These are phyloP conservation scores for Nerophis lumbriciformis DNA, from an alignment of 2,113 vertebrate genomes.

Conservation along the genomic window DNA sequence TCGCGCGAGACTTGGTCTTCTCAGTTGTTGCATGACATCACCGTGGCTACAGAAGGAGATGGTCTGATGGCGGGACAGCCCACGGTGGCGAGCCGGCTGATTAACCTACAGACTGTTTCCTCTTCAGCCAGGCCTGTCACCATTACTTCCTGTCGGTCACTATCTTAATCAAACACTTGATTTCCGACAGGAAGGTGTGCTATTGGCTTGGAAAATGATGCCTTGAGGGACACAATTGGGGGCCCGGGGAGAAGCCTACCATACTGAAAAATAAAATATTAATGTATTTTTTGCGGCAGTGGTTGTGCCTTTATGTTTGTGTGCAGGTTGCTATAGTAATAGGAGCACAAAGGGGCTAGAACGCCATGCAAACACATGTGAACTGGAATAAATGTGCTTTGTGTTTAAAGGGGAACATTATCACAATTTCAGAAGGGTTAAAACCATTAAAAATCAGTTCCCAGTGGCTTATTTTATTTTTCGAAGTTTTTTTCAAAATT, in stretches of 20 bases:
- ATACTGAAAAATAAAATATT: slow-evolving; percentile 36
- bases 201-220: slow-evolving; percentile 41
- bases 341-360: slow-evolving; percentile 5
- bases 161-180: slow-evolving; percentile 77
- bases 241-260: slow-evolving; percentile 11
- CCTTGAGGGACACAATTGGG: slow-evolving; percentile 16
- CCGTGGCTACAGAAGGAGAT: slow-evolving; percentile 45
- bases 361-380: too few relatives aligned
- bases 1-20: slow-evolving; percentile 63
- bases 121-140: slow-evolving; percentile 64
- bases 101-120: slow-evolving; percentile 63
- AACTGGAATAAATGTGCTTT: too few relatives aligned
- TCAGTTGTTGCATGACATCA: slow-evolving; percentile 68
- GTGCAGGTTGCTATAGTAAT: slow-evolving; percentile 44
- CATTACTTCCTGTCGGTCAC: slow-evolving; percentile 75
- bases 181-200: slow-evolving; percentile 69
- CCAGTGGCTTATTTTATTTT: too few relatives aligned
- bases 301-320: slow-evolving; percentile 38
- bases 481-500: too few relatives aligned
- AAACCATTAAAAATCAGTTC: too few relatives aligned
- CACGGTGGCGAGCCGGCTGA: slow-evolving; percentile 44
- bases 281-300: slow-evolving; percentile 12
- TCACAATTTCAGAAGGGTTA: too few relatives aligned
- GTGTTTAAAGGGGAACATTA: too few relatives aligned
- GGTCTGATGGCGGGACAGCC: slow-evolving; percentile 46